Evolutionary conservation across 2,888 invertebrate genomes (phyloP), one percentile per base, ranked within the genome.

Genomic region (Syrista parreyssii): DNA sequence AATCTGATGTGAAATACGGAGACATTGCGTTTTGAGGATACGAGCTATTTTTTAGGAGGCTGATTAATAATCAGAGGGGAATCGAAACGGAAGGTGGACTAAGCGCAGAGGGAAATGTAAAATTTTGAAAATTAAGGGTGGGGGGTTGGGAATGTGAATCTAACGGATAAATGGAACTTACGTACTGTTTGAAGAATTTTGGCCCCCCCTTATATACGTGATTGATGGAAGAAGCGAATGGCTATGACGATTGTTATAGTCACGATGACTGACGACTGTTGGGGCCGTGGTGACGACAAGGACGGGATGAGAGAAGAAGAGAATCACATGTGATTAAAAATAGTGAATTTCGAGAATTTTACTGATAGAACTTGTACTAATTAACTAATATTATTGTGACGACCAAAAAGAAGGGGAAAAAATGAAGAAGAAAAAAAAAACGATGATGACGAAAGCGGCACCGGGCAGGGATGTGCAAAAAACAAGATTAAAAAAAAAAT

Each of bases 21-120:
- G 76, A 81, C 79, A 80, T 87, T 84, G 85, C 84, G 36, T 40
- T 6, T 40, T 40, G 1, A 15, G 40, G 87, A 86, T 88, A 88
- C 85, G 88, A 90, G 89, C 88, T 91, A 91, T 91, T 91, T 91
- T 91, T 91, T 90, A 90, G 89, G 88, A 88, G 85, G 86, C 87
- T 87, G 88, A 89, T 89, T 89, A 90, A 87, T 89, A 72, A 72
- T 89, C 90, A 89, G 88, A 88, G 84, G 88, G 86, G 88, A 89
- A 88, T 89, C 86, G 85, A 86, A 83, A 84, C 84, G 85, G 81
- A 85, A 73, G 15, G 4, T 15, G 6, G 6, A 40, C 6, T 15
- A 15, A 6, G 15, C 6, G 40, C 2, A 4, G 15, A 40, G 15
- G 40, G 6, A 4, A 15, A 40, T 15, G 15, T 15, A 15, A 40